Evolutionary conservation across 1,140 invertebrate genomes (phyloP).

Genomic region (Bombus soroeensis): DNA sequence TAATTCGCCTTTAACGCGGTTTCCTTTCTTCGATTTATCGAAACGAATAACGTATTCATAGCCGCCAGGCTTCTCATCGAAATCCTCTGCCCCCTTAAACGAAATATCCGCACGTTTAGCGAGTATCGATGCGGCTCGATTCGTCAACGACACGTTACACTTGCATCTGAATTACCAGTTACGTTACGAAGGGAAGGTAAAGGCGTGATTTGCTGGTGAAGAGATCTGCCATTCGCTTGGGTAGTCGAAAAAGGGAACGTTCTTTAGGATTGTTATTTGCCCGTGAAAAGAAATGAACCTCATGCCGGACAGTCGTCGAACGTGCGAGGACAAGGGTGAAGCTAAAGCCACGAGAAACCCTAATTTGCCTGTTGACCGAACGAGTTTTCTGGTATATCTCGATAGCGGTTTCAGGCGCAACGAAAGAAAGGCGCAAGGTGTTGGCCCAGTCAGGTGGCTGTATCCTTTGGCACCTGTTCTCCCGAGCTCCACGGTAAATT

Average conservation of each 20-base stretch:
- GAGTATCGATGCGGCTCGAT: background rate
- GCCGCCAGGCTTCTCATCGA: too few relatives aligned
- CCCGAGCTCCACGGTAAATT: conserved; percentile 14
- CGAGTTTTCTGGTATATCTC: background rate
- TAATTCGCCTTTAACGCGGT: too few relatives aligned
- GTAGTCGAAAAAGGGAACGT: background rate
- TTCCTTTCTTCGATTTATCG: too few relatives aligned
- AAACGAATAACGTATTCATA: too few relatives aligned
- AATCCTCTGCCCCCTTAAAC: too few relatives aligned
- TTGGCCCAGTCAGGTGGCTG: conserved; percentile 72
- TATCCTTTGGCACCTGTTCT: conserved; percentile 73
- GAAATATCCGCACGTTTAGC: too few relatives aligned
- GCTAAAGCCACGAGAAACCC: background rate
- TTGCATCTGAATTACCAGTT: background rate
- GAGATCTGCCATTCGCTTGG: background rate
- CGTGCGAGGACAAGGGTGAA: rapidly evolving
- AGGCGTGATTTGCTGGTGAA: background rate
- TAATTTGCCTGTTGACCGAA: background rate
- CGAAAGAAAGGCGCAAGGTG: conserved; percentile 73
- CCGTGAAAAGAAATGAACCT: background rate
- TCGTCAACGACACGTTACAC: background rate
- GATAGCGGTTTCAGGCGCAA: conserved; percentile 18
- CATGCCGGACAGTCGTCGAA: too few relatives aligned
- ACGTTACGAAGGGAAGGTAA: background rate
- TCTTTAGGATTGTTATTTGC: background rate